phyloP scores from a whole-genome alignment of 2,888 invertebrate genomes.

The Malachius bipustulatus region DNA sequence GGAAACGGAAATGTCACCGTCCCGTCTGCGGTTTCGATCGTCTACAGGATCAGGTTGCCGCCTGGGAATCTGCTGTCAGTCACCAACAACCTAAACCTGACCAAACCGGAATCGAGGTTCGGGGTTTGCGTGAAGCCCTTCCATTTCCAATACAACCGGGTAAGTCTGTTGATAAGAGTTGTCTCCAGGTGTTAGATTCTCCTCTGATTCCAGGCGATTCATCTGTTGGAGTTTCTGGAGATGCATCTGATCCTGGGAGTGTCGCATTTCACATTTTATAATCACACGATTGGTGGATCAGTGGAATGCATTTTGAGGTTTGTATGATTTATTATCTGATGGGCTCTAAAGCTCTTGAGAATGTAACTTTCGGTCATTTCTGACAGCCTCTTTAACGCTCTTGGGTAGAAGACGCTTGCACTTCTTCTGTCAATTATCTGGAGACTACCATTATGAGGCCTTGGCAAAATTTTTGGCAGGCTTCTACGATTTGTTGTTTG shows the following conservation, averaged over 20 bases:
- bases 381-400: too few relatives aligned
- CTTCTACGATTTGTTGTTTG: too few relatives aligned
- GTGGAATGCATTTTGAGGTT: conserved; percentile 62
- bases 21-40: conserved; percentile 60
- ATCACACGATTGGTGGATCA: conserved; percentile 70
- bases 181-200: neutral
- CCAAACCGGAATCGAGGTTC: conserved; percentile 38
- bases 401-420: too few relatives aligned
- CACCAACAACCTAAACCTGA: conserved; percentile 44
- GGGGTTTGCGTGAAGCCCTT: conserved; percentile 85
- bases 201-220: conserved; percentile 45
- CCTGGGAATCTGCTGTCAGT: conserved; percentile 55
- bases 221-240: conserved; percentile 82
- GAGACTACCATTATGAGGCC: too few relatives aligned
- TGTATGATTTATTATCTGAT: too few relatives aligned
- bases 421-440: too few relatives aligned
- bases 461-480: too few relatives aligned
- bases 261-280: conserved; percentile 82
- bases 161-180: conserved; percentile 26
- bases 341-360: too few relatives aligned
- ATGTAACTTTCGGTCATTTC: too few relatives aligned
- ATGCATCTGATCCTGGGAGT: conserved; percentile 74
- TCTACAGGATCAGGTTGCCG: conserved; percentile 45
- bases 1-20: conserved; percentile 46
- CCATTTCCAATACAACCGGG: conserved; percentile 76